Evolutionary conservation across 2,888 invertebrate species (phyloP).

Genomic region (Leptopilina myrica): DNA sequence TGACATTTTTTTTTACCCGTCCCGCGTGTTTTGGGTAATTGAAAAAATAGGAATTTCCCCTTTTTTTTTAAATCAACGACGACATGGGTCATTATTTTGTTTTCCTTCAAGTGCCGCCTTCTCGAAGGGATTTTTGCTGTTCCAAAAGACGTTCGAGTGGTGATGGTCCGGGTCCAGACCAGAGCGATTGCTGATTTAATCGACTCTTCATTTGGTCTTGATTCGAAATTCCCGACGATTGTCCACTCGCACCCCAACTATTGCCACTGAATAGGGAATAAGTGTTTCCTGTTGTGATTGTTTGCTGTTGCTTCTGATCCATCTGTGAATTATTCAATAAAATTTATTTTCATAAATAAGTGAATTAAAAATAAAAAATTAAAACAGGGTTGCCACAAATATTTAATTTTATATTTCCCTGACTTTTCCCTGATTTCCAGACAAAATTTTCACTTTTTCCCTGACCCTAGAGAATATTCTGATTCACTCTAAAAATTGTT

Average conservation of each 20-base stretch:
- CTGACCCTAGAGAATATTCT: no score
- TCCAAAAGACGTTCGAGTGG: slow-evolving; percentile 88
- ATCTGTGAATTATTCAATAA: slow-evolving; percentile 63
- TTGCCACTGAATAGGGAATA: slow-evolving; percentile 80
- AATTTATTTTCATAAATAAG: not conserved
- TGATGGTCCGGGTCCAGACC: slow-evolving; percentile 87
- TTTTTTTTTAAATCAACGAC: slow-evolving; percentile 57
- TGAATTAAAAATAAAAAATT: no score
- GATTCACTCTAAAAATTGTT: no score
- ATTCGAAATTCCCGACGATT: slow-evolving; percentile 60
- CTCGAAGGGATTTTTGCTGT: slow-evolving; percentile 84
- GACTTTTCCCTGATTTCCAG: no score
- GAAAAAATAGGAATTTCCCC: slow-evolving; percentile 58
- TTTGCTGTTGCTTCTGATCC: slow-evolving; percentile 73
- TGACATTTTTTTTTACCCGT: slow-evolving; percentile 51
- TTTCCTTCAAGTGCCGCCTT: slow-evolving; percentile 75
- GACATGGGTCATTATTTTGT: slow-evolving; percentile 45
- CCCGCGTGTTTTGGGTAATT: slow-evolving; percentile 59
- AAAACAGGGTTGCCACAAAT: no score
- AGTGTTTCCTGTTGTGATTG: slow-evolving; percentile 73
- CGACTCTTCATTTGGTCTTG: slow-evolving; percentile 67
- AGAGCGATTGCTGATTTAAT: slow-evolving; percentile 81
- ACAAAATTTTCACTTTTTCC: no score
- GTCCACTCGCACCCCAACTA: slow-evolving; percentile 63
- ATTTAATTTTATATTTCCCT: no score